Conservation (phyloP, 2,113 vertebrate species). For the Sander lucioperca region DNA sequence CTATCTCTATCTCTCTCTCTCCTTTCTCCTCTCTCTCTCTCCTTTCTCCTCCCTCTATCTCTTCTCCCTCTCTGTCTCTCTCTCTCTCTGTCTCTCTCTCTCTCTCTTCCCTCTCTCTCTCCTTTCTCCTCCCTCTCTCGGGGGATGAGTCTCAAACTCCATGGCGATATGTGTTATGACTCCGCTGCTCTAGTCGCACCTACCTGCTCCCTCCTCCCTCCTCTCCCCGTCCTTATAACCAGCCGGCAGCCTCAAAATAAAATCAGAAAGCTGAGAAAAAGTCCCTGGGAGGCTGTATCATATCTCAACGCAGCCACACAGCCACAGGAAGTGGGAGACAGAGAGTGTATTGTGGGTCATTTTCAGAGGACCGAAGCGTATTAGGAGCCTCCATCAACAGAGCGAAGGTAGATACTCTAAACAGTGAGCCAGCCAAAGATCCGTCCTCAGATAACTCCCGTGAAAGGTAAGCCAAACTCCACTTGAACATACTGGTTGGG, state of each 20-base stretch:
- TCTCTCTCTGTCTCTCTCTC: not conserved
- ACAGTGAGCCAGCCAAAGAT: not conserved
- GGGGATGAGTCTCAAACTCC: slow-evolving; percentile 35
- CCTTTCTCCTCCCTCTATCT: too few relatives aligned
- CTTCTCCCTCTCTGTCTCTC: not conserved
- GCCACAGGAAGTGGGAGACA: slow-evolving; percentile 9
- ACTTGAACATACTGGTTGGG: not conserved
- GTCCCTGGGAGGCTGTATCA: not conserved
- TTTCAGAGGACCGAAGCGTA: not conserved
- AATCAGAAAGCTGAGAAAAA: slow-evolving; percentile 28
- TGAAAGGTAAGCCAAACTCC: slow-evolving; percentile 47
- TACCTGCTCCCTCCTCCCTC: slow-evolving; percentile 35
- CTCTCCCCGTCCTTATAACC: slow-evolving; percentile 32
- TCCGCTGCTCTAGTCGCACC: slow-evolving; percentile 66
- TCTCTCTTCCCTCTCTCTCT: too few relatives aligned
- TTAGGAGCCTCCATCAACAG: slow-evolving; percentile 14
- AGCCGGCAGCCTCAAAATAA: slow-evolving; percentile 42
- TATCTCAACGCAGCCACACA: not conserved
- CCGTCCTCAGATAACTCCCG: slow-evolving; percentile 1
- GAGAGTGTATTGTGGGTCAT: not conserved
- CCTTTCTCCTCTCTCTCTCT: too few relatives aligned
- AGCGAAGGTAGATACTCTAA: slow-evolving; percentile 35
- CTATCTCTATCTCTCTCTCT: too few relatives aligned
- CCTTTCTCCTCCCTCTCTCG: slow-evolving; percentile 33
- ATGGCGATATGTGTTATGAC: slow-evolving; percentile 63